Percentiles rank a stretch among this genome's conserved stretches.
These are phyloP conservation scores for Girardia tigrina DNA, from an alignment of 2,888 invertebrate genomes.

Conservation along the genomic window DNA sequence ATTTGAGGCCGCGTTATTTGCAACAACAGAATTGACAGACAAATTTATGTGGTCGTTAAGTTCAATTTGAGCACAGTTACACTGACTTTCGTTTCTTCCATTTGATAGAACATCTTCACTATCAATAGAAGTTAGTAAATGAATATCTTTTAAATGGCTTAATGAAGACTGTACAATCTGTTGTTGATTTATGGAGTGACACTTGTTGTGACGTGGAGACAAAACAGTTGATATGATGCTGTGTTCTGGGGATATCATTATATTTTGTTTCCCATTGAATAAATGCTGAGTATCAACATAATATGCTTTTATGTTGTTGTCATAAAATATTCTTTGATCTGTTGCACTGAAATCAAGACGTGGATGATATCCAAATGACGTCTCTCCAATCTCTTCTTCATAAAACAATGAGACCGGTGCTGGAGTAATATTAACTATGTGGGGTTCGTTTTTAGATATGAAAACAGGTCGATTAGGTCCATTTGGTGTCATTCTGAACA, in stretches of 20 bases:
- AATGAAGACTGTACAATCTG: background rate
- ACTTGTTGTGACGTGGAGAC: conserved; percentile 15
- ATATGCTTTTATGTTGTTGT: background rate
- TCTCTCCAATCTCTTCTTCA: conserved; percentile 3
- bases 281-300: conserved; percentile 12
- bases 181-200: background rate
- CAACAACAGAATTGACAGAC: conserved; percentile 6
- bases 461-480: background rate
- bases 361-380: conserved; percentile 8
- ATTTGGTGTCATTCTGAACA: background rate
- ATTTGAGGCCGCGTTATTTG: conserved; percentile 5
- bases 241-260: conserved; percentile 11
- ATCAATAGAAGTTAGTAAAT: background rate
- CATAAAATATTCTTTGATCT: conserved; percentile 18
- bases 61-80: background rate
- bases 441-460: conserved; percentile 5
- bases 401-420: background rate
- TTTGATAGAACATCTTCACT: conserved; percentile 19
- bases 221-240: conserved; percentile 20
- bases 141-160: conserved; percentile 11
- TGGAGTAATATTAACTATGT: background rate
- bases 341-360: background rate
- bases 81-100: background rate
- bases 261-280: conserved; percentile 17
- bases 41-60: background rate